A percentile compares a stretch with the other conserved stretches of the same genome.
Conservation (phyloP, 2,113 vertebrate genomes). For the Cyanoramphus novaezelandiae region DNA sequence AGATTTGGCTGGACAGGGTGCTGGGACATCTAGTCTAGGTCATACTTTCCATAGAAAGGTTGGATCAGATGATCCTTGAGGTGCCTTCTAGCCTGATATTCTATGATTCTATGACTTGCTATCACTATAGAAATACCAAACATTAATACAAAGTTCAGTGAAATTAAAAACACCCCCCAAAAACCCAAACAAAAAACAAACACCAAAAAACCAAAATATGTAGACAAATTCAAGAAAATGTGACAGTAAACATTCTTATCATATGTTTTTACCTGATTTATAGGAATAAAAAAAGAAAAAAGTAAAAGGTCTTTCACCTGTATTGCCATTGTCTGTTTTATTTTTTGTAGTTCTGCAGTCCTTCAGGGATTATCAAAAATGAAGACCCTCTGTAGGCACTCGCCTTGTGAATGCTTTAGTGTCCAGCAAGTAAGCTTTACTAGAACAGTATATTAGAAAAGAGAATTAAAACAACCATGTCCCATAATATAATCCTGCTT, state of each 20-base stretch:
- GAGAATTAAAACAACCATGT: neutral
- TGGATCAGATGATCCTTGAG: neutral
- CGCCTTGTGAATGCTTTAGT: neutral
- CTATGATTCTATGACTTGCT: neutral
- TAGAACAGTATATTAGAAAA: neutral
- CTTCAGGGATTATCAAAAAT: neutral
- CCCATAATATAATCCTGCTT: neutral
- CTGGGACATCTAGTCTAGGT: neutral
- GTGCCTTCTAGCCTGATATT: neutral
- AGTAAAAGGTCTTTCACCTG: neutral
- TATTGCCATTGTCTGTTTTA: neutral
- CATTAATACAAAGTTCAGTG: neutral
- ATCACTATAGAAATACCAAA: neutral
- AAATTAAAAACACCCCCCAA: neutral
- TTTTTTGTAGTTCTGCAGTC: neutral
- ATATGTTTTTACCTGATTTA: neutral
- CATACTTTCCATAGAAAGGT: neutral
- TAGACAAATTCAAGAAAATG: neutral
- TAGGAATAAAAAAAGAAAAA: neutral
- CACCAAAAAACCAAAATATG: neutral
- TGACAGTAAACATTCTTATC: neutral
- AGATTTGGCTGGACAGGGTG: neutral
- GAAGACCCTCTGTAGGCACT: neutral
- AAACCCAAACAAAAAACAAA: no score
- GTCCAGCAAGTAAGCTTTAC: neutral